Base-by-base conservation (phyloP, 2,888 invertebrate species). In the Tribolium freemani region DNA sequence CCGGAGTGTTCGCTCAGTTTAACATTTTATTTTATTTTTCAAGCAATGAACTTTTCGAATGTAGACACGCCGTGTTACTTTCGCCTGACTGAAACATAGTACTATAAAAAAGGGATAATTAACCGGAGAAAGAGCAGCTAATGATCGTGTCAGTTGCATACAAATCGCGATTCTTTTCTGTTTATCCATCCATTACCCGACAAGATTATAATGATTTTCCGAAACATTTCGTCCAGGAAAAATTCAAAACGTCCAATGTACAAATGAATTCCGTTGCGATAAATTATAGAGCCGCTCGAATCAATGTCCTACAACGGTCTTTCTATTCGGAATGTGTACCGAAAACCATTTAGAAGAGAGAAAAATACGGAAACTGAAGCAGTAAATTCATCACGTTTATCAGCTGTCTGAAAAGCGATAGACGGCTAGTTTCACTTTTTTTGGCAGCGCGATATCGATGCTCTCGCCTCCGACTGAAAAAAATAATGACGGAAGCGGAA, bases 361-460 rank as follows among this genome's bases (percentile, higher is more conserved):
- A 74, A 69, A 74, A 69, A 57, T 69, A 63, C 69, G 69, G 66
- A 72, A 69, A 64, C 50, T 20, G 50, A 38, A 26, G 67, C 67
- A 46, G 74, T 74, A 72, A 66, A 74, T 74, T 74, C 74, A 74
- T 74, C 74, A 74, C 69, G 68, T 64, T 46, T 74, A 72, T 74
- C 74, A 60, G 72, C 70, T 70, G 70, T 70, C 70, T 44, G 44
- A 30, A 56, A 70, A 45, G 26, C 70, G 70, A 70, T 63, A 70
- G 70, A 70, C 56, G 57, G 57, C 53, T 54, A 38, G 31, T 45
- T 13, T 53, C 53, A 6, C 26, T 31, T 20, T 26, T n/a, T 70
- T 56, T 54, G 66, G 46, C 60, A 46, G 48, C 8, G 20, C 11
- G 48, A 60, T 46, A 26, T 44, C 60, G 46, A 46, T 20, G 48